Evolutionary conservation across 1,140 invertebrate species (phyloP).

Genomic region (Sesamia nonagrioides): DNA sequence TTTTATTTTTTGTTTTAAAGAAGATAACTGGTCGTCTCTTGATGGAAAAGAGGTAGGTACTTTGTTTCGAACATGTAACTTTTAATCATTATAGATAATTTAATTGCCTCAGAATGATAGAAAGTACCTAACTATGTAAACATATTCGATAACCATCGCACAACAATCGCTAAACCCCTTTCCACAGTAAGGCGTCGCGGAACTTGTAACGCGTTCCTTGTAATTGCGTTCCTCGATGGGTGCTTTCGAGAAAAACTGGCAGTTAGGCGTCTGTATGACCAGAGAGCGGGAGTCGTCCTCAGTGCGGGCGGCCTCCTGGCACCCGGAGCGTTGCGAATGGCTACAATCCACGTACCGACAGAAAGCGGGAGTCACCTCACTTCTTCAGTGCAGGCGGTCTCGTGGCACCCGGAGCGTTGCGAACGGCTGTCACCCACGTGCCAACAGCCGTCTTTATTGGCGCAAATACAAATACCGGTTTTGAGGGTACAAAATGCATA

Average conservation of each 20-base stretch:
- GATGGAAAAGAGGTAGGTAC: no score
- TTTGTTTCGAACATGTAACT: no score
- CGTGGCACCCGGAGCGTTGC: not conserved
- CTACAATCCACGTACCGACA: not conserved
- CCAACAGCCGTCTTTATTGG: not conserved
- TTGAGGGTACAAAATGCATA: not conserved
- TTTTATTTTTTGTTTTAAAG: no score
- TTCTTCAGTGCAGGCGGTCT: not conserved
- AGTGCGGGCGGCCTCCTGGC: not conserved
- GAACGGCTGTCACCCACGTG: not conserved
- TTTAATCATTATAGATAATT: no score
- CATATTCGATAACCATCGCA: not conserved
- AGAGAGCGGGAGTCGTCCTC: not conserved
- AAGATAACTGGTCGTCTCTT: no score
- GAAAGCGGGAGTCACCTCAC: not conserved
- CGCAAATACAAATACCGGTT: not conserved
- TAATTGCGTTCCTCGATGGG: conserved; percentile 39
- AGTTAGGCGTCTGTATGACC: conserved; percentile 24
- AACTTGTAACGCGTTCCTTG: conserved; percentile 20
- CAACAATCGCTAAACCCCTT: not conserved
- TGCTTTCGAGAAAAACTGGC: conserved; percentile 37
- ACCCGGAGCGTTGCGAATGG: conserved; percentile 1
- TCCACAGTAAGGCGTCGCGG: not conserved
- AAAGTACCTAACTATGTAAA: not conserved
- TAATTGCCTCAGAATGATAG: no score